These are phyloP conservation scores for Chymomyza procnemis DNA, from an alignment of 2,888 invertebrate genomes.

Conservation along the genomic window DNA sequence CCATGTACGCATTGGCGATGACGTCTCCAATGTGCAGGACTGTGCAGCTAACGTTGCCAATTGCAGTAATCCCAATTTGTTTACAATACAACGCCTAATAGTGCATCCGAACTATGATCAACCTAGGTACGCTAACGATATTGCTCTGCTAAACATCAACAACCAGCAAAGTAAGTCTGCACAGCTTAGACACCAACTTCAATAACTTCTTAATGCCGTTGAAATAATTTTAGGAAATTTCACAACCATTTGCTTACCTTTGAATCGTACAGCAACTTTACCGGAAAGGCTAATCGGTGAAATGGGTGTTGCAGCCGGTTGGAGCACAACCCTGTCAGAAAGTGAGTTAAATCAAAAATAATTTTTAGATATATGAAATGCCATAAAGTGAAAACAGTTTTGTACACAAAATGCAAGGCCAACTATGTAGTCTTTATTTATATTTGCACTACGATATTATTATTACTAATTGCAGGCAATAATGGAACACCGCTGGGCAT, in stretches of 20 bases:
- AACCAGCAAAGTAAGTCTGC: conserved; percentile 66
- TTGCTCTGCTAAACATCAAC: conserved; percentile 80
- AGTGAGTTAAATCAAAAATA: conserved; percentile 75
- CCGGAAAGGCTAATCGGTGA: conserved; percentile 78
- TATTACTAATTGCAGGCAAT: background rate
- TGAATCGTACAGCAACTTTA: conserved; percentile 57
- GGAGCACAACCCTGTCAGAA: conserved; percentile 85
- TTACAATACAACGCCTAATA: conserved; percentile 79
- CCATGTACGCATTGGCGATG: conserved; percentile 83
- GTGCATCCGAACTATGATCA: conserved; percentile 80
- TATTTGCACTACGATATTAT: too few species aligned
- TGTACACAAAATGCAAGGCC: background rate
- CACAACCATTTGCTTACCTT: conserved; percentile 80
- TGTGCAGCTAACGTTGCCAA: conserved; percentile 73
- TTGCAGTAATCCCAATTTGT: conserved; percentile 80
- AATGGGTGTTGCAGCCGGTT: conserved; percentile 84
- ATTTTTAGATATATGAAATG: too few species aligned
- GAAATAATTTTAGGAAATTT: conserved; percentile 62
- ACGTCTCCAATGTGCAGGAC: conserved; percentile 76
- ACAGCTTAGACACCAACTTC: background rate
- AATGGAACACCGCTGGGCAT: background rate
- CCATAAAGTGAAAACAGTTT: background rate
- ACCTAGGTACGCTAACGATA: conserved; percentile 80
- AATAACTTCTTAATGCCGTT: background rate
- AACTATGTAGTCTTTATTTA: background rate